A percentile compares a stretch with the other conserved stretches of the same genome.
These are phyloP conservation scores for Psilanteris sp. DNA, from an alignment of 1,140 invertebrate species.

Conservation along the genomic window DNA sequence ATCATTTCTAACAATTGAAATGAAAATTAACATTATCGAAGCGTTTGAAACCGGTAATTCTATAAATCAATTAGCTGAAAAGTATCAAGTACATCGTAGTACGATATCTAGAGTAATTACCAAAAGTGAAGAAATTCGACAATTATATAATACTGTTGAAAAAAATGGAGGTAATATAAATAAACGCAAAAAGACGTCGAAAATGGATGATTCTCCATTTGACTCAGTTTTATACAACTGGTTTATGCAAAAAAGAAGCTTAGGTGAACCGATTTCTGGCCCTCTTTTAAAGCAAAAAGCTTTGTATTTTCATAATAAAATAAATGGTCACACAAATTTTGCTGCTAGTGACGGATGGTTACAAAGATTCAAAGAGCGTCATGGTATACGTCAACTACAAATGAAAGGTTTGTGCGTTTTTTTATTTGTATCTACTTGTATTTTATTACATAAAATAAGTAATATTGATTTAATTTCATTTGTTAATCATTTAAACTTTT, in stretches of 20 bases:
- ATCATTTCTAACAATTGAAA: not conserved
- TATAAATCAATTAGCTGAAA: not conserved
- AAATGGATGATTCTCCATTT: not conserved
- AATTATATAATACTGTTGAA: not conserved
- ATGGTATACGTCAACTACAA: not conserved
- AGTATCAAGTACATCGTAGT: not conserved
- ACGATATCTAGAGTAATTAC: not conserved
- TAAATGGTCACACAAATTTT: not conserved
- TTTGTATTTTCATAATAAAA: not conserved
- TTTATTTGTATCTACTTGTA: no score
- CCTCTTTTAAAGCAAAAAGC: conserved; percentile 6
- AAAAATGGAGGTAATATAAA: not conserved
- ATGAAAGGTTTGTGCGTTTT: conserved; percentile 21
- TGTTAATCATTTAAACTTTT: no score
- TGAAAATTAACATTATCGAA: not conserved
- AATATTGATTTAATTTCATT: no score
- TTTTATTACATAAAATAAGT: no score
- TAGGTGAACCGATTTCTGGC: conserved; percentile 4
- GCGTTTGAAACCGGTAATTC: not conserved
- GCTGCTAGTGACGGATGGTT: conserved; percentile 3
- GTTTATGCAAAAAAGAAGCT: conserved; percentile 9
- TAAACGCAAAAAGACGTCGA: not conserved
- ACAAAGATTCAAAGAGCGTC: not conserved
- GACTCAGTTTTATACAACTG: conserved; percentile 3
- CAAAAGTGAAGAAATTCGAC: not conserved